Percentiles rank a stretch among this genome's conserved stretches.
These are phyloP conservation scores for Acanthosepion pharaonis DNA, from an alignment of 2,888 invertebrate genomes.

Conservation along the genomic window DNA sequence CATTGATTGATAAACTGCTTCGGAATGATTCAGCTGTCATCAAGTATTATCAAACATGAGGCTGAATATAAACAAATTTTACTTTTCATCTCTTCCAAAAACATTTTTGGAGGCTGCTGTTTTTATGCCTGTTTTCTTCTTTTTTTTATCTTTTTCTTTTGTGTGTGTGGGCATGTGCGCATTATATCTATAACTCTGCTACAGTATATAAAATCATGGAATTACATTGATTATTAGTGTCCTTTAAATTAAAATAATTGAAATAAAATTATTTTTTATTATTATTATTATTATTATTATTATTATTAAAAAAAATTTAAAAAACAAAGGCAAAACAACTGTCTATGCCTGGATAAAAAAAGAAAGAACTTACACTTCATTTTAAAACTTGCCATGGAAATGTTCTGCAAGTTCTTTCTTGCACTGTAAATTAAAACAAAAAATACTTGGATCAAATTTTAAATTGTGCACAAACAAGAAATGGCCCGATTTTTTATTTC, in stretches of 20 bases:
- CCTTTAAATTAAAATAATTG: not conserved
- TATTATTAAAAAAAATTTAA: no score
- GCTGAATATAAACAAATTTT: constrained; percentile 24
- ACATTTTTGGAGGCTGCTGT: not conserved
- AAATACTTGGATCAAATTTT: not conserved
- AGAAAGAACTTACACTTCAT: not conserved
- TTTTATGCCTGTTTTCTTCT: not conserved
- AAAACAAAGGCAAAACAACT: not conserved
- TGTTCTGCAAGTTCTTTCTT: constrained; percentile 25
- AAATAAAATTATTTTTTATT: not conserved
- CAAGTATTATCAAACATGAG: not conserved
- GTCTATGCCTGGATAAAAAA: not conserved
- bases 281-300: no score
- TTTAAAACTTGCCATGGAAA: not conserved
- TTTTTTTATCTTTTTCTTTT: not conserved
- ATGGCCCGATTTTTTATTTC: not conserved
- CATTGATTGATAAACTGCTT: not conserved
- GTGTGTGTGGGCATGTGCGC: no score
- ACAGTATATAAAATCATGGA: not conserved
- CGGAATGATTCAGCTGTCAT: not conserved
- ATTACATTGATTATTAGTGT: not conserved
- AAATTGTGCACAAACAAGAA: not conserved
- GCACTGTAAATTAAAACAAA: constrained; percentile 33
- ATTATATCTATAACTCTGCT: not conserved
- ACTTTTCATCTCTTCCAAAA: not conserved